Base-by-base conservation (phyloP, 23 tunicate genomes). In the Diplosoma virens region DNA sequence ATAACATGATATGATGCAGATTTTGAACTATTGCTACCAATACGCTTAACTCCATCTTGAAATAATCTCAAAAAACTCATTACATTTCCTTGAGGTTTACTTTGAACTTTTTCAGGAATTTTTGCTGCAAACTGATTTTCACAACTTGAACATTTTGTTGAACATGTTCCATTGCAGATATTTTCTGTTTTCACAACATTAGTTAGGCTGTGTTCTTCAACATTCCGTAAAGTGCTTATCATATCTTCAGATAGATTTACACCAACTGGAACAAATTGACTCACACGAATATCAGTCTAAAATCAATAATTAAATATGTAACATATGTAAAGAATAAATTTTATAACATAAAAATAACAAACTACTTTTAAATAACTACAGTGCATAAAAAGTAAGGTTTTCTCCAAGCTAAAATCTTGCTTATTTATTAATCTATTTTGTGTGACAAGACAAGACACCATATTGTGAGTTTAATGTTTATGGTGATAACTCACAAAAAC, bases 231-330 rank as follows among this genome's bases (percentile, higher is more conserved):
- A 4, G 67, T 61, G 17, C 14, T 24, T 1, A 82, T 6, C 18
- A 82, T 7, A 28, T 82, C 82, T 11, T 26, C 36, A 37, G 87
- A 56, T 41, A 82, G 47, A 21, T 82, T 68, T 2, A 81, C 37
- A 6, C 86, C 79, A 26, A 27, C 65, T 21, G 87, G 87, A 25
- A 60, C 53, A 41, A 82, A 82, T n/a, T 59, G 37, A 66, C 87
- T 82, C 47, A 82, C 82, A 3, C 87, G 80, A 22, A 82, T 82
- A 50, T 82, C 77, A 30, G 34, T 17, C 87, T 82, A 53, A 25
- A 45, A 74, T 47, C 24, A 63, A 64, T 55, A 58, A 58, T n/a
- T n/a, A n/a, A 46, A 16, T 11, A 46, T 46, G 52, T 46, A 46
- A 11, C 11, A 46, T 11, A 46, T 11, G 52, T 46, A 11, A 46